Base-by-base conservation (phyloP, 2,113 vertebrate species). In the Cricetomys ansorgei region DNA sequence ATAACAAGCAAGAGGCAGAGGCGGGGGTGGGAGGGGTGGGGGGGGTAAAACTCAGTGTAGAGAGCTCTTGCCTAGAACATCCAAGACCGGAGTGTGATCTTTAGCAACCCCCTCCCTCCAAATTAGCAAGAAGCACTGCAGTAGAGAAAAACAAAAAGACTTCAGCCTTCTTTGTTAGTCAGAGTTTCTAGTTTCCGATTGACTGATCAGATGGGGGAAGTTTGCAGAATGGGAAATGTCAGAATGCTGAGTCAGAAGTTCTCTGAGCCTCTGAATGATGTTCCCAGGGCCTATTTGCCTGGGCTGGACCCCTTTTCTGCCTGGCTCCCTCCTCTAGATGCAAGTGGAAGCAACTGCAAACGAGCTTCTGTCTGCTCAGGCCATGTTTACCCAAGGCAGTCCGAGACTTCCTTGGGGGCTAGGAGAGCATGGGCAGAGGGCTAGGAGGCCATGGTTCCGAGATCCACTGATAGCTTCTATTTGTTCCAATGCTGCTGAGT, bases 111-210 rank as follows among this genome's bases (percentile, higher is more conserved):
- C 81, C 4, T 5, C 13, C 55, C n/a, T 50, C 81, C 29, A 11
- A 27, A 55, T 13, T 17, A 88, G 23, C 7, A n/a, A 87, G 48
- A 70, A 88, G 67, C 84, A 86, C 23, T 7, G 25, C 12, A 17
- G 7, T 16, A 40, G 67, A 88, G 15, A 53, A 55, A 31, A 31
- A 29, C 27, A 69, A 64, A 45, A 95, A 72, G 29, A 15, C 7
- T 72, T 76, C 34, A 12, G 21, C 23, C 75, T 59, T 79, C 89
- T 91, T 70, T 79, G 25, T 65, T 65, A 40, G 55, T 72, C 80
- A 13, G 8, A 37, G 34, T 95, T 91, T 83, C 70, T 94, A 65
- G 75, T 94, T 94, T 97, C 88, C 76, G 59, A 55, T 43, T 84
- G 83, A 96, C 65, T 76, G 50, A 11, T 23, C 43, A 3, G 25